These are phyloP conservation scores for Lepisosteus oculatus DNA, from an alignment of 2,113 vertebrate species.

Conservation along the genomic window DNA sequence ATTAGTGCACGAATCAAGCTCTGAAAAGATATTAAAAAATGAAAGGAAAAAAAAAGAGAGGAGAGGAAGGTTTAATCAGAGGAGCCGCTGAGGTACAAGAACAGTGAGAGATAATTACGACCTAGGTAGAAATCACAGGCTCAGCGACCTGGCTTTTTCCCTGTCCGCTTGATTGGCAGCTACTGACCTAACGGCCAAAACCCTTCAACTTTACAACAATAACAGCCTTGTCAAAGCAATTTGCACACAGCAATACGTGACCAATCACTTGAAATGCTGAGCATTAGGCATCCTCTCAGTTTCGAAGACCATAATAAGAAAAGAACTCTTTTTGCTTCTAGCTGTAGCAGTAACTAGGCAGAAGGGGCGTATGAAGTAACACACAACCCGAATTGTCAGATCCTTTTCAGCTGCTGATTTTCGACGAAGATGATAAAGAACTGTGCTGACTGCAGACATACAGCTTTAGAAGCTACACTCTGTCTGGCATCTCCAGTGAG, in stretches of 20 bases:
- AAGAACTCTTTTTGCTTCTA: slow-evolving; percentile 33
- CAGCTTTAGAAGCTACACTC: neutral
- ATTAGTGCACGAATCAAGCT: slow-evolving; percentile 84
- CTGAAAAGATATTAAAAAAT: slow-evolving; percentile 72
- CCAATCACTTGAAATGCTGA: slow-evolving; percentile 59
- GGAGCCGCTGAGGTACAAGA: slow-evolving; percentile 69
- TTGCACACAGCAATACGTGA: slow-evolving; percentile 66
- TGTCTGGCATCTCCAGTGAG: neutral
- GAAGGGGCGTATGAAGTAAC: slow-evolving; percentile 63
- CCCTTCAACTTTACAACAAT: slow-evolving; percentile 70
- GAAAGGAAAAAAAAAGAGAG: slow-evolving; percentile 22
- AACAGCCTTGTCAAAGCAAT: slow-evolving; percentile 73
- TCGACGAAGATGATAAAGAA: neutral
- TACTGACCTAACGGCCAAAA: slow-evolving; percentile 69
- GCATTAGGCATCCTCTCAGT: slow-evolving; percentile 52
- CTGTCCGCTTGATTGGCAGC: slow-evolving; percentile 74
- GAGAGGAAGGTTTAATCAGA: slow-evolving; percentile 83
- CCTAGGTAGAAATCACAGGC: slow-evolving; percentile 78
- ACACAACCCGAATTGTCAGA: slow-evolving; percentile 32
- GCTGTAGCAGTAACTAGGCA: slow-evolving; percentile 45
- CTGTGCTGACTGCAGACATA: slow-evolving; percentile 14
- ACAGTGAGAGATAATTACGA: slow-evolving; percentile 76
- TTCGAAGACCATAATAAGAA: slow-evolving; percentile 36
- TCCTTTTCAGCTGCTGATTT: slow-evolving; percentile 46
- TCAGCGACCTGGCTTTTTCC: slow-evolving; percentile 63